Conservation (phyloP, 2,797 vertebrate genomes). For the Syngnathus rostellatus region DNA sequence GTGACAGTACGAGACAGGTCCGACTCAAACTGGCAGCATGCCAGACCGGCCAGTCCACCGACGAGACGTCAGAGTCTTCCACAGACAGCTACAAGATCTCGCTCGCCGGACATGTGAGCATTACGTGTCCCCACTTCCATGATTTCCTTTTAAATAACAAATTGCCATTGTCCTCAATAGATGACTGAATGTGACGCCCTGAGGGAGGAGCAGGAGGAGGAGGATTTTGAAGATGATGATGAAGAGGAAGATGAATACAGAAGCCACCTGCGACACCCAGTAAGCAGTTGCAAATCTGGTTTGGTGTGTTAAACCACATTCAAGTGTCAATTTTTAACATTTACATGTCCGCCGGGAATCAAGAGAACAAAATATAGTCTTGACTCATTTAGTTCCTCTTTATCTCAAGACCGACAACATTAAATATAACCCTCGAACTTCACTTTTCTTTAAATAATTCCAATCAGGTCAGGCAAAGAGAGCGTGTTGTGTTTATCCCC, state of each 20-base stretch:
- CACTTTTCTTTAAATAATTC: slow-evolving; percentile 2
- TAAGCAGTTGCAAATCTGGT: slow-evolving; percentile 21
- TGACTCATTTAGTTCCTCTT: neutral
- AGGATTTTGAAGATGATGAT: neutral
- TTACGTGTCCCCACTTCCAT: slow-evolving; percentile 7
- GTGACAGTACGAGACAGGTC: slow-evolving; percentile 70
- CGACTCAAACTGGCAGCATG: slow-evolving; percentile 73
- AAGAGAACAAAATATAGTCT: neutral
- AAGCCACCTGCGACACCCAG: slow-evolving; percentile 59
- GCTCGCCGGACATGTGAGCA: slow-evolving; percentile 68
- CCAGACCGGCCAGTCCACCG: slow-evolving; percentile 51
- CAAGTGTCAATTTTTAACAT: neutral
- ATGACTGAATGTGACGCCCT: slow-evolving; percentile 30
- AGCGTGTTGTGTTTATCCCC: neutral
- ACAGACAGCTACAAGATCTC: slow-evolving; percentile 58
- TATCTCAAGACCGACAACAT: slow-evolving; percentile 1
- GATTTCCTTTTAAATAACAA: slow-evolving; percentile 24
- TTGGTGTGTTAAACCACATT: slow-evolving; percentile 17
- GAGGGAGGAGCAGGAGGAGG: slow-evolving; percentile 15
- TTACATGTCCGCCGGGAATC: neutral
- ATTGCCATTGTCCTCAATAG: slow-evolving; percentile 46
- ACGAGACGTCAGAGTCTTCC: slow-evolving; percentile 53
- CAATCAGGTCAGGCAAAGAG: neutral
- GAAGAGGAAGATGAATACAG: slow-evolving; percentile 44
- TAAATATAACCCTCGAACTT: neutral